Evolutionary conservation across 2,113 vertebrate species (phyloP).

Genomic region (Fukomys damarensis): DNA sequence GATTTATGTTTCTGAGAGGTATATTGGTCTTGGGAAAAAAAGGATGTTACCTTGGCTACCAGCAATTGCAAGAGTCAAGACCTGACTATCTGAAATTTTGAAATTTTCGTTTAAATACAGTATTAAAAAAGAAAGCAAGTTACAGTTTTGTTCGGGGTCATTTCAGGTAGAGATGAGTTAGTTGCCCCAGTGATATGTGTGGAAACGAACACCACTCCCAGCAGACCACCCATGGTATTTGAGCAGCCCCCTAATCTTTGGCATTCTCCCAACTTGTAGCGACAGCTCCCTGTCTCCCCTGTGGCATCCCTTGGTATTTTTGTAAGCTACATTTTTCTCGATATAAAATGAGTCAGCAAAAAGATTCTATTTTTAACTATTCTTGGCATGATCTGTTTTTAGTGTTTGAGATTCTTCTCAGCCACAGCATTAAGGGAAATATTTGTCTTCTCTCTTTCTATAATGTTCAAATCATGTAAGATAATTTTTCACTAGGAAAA

Average conservation of each 20-base stretch:
- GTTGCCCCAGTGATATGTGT: neutral
- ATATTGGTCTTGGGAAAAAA: conserved; percentile 75
- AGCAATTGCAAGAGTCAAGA: conserved; percentile 70
- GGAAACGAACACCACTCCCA: neutral
- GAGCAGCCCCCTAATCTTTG: neutral
- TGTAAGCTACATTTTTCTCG: neutral
- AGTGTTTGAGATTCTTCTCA: neutral
- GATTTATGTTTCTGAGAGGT: conserved; percentile 76
- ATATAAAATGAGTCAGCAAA: conserved; percentile 4
- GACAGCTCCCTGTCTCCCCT: neutral
- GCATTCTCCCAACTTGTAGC: neutral
- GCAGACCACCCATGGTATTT: neutral
- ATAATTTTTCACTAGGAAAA: neutral
- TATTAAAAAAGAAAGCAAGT: neutral
- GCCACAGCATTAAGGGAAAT: neutral
- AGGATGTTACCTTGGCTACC: conserved; percentile 79
- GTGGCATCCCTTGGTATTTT: neutral
- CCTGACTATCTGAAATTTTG: conserved; percentile 77
- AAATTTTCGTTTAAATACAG: conserved; percentile 76
- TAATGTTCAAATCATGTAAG: neutral
- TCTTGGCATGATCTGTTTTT: neutral
- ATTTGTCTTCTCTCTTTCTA: neutral
- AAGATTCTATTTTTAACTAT: neutral
- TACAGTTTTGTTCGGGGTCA: conserved; percentile 42
- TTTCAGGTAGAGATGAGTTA: conserved; percentile 53